Base-by-base conservation (phyloP, 1,140 invertebrate species). In the Telenomus remus region DNA sequence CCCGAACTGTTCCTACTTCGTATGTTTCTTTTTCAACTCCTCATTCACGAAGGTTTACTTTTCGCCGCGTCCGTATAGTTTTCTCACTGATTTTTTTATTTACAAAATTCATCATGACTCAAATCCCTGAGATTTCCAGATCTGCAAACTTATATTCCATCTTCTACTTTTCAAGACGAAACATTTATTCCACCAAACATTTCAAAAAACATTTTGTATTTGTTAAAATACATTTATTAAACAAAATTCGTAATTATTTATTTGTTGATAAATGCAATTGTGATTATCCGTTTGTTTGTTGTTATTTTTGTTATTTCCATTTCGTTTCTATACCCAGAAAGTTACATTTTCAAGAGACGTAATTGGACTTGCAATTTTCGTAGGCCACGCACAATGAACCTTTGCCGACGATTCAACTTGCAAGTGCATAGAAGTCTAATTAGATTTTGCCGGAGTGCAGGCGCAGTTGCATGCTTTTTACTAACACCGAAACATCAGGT, bases 381-480 rank as follows among this genome's bases (percentile, higher is more conserved):
- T 35, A 63, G 69, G 53, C 60, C 19, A 27, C 6, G 54, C 60
- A 57, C 60, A 64, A 43, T 72, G 42, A 72, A 72, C 69, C 64
- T 72, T 72, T 72, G 69, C 69, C 19, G 19, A 6, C 59, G 51
- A 64, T 72, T 59, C 54, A 64, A 72, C 69, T 64, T 72, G 53
- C 60, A 48, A 59, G 48, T 47, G 57, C 59, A 49, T 54, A 56
- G 43, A 64, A 64, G 69, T 72, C 69, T 72, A 72, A 72, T 72
- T 72, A 72, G 60, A 72, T 72, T 72, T 71, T 72, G 59, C 51
- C 56, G 53, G 63, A 35, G 59, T 35, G 47, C 54, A 64, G 53
- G 56, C 60, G 59, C 64, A 72, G 64, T 72, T 59, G 69, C 19
- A 27, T 64, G 54, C 56, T 72, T 72, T 72, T 72, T 71, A 71